Evolutionary conservation across 2,888 invertebrate species (phyloP).

Genomic region (Panzeria rudis): DNA sequence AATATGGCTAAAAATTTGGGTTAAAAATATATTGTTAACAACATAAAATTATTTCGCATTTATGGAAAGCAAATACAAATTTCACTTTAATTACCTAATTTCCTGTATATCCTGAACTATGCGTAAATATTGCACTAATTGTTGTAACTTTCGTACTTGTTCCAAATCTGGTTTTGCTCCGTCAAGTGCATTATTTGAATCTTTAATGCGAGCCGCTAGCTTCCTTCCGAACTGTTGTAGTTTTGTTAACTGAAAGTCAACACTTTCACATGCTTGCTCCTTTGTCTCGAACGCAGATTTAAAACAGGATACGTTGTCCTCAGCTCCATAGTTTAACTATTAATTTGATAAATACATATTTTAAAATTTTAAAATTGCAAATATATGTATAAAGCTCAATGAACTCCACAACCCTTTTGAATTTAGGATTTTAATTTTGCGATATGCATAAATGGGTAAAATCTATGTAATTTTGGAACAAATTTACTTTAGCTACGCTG

Average conservation of each 20-base stretch:
- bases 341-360: constrained; percentile 24
- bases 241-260: constrained; percentile 85
- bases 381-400: background rate
- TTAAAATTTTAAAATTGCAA: background rate
- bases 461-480: too few species aligned
- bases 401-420: too few species aligned
- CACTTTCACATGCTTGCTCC: constrained; percentile 84
- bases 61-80: background rate
- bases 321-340: constrained; percentile 87
- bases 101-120: constrained; percentile 89
- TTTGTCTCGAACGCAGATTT: constrained; percentile 87
- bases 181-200: constrained; percentile 81
- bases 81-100: constrained; percentile 85
- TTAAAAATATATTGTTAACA: background rate
- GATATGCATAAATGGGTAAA: too few species aligned
- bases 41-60: background rate
- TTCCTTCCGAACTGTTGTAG: constrained; percentile 82
- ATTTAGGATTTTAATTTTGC: too few species aligned
- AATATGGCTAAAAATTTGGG: constrained; percentile 72
- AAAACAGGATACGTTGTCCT: constrained; percentile 87
- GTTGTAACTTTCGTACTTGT: constrained; percentile 85
- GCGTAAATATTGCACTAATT: constrained; percentile 87
- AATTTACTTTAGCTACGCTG: too few species aligned
- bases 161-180: constrained; percentile 82
- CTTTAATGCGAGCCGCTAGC: constrained; percentile 85